Conservation (phyloP, 2,888 invertebrate species). For the Nineta flava region DNA sequence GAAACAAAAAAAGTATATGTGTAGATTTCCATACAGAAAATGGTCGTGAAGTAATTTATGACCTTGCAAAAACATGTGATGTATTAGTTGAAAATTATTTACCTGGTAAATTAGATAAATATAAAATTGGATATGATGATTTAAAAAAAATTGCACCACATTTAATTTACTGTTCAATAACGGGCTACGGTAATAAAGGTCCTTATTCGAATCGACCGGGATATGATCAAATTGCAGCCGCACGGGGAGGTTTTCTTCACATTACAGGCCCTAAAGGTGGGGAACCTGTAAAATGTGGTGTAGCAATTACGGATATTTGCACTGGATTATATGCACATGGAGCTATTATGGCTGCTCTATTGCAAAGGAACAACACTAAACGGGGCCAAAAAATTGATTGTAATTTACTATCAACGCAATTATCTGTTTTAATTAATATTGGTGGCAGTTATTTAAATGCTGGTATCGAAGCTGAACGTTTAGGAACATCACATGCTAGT, state of each 20-base stretch:
- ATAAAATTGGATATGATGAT: slow-evolving; percentile 66
- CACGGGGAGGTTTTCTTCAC: slow-evolving; percentile 76
- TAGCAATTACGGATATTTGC: slow-evolving; percentile 82
- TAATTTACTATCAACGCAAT: slow-evolving; percentile 83
- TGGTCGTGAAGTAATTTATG: slow-evolving; percentile 47
- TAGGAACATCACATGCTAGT: slow-evolving; percentile 90
- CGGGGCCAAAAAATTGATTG: slow-evolving; percentile 87
- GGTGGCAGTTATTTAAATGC: slow-evolving; percentile 83
- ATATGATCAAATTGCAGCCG: slow-evolving; percentile 91
- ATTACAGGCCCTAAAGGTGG: slow-evolving; percentile 77
- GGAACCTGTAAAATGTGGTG: slow-evolving; percentile 79
- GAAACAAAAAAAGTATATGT: slow-evolving; percentile 88
- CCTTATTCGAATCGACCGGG: slow-evolving; percentile 81
- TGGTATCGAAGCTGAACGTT: slow-evolving; percentile 55
- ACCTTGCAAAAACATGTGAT: slow-evolving; percentile 64
- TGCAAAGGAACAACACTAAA: slow-evolving; percentile 60
- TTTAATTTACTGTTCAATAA: slow-evolving; percentile 84
- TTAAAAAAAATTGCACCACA: slow-evolving; percentile 53
- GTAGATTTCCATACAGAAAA: slow-evolving; percentile 59
- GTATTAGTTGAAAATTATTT: slow-evolving; percentile 87
- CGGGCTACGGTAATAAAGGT: slow-evolving; percentile 79
- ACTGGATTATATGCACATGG: slow-evolving; percentile 92
- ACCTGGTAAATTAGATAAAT: slow-evolving; percentile 67
- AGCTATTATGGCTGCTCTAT: slow-evolving; percentile 80
- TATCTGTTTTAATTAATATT: slow-evolving; percentile 75